phyloP scores from a whole-genome alignment of 2,888 invertebrate species.

The Amphiduros pacificus region DNA sequence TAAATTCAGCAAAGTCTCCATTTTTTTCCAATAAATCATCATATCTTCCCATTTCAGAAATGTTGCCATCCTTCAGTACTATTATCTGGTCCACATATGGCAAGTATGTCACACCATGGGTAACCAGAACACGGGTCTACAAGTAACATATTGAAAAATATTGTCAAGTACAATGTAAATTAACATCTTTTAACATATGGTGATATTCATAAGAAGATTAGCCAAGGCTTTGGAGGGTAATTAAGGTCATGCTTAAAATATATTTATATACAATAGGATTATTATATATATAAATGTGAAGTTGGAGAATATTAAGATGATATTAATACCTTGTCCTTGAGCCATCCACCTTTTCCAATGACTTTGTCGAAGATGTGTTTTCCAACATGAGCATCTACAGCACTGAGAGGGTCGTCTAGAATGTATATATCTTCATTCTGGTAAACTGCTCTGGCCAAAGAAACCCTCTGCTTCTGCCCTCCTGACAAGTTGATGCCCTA shows the following conservation, averaged over 20 bases:
- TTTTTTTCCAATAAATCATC: neutral
- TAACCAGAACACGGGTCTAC: neutral
- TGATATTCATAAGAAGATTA: too few relatives aligned
- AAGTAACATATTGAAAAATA: too few relatives aligned
- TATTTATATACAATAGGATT: too few relatives aligned
- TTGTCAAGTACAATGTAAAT: too few relatives aligned
- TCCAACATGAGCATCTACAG: slow-evolving; percentile 1
- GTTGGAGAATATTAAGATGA: too few relatives aligned
- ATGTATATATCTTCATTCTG: slow-evolving; percentile 1
- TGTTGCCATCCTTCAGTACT: neutral
- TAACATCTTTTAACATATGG: too few relatives aligned
- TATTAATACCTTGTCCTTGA: neutral
- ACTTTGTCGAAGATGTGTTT: slow-evolving; percentile 2
- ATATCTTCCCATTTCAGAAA: neutral
- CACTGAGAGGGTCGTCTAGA: neutral
- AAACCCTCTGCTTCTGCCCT: slow-evolving; percentile 1
- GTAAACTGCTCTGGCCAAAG: neutral
- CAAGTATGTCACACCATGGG: neutral
- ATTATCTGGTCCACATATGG: neutral
- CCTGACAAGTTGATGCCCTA: slow-evolving; percentile 1
- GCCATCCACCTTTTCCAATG: neutral
- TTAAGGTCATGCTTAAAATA: too few relatives aligned
- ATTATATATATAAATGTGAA: too few relatives aligned
- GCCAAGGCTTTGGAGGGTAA: too few relatives aligned
- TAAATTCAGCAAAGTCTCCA: slow-evolving; percentile 1